These are phyloP conservation scores for Antheraea yamamai DNA, from an alignment of 2,888 invertebrate genomes.

Conservation along the genomic window DNA sequence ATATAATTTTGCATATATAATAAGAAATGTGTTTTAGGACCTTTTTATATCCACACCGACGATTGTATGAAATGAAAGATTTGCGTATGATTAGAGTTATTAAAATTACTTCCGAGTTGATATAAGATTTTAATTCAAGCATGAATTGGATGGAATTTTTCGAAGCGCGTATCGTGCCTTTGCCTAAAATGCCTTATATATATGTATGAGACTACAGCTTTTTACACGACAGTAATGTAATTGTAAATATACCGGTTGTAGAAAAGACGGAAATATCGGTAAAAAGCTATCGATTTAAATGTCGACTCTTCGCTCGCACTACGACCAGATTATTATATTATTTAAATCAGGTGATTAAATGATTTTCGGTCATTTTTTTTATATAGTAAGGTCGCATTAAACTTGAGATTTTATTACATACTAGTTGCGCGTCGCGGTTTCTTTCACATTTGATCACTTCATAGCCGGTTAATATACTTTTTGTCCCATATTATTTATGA, in stretches of 20 bases:
- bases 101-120: neutral
- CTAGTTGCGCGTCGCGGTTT: too few relatives aligned
- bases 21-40: neutral
- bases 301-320: slow-evolving; percentile 4
- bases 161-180: slow-evolving; percentile 24
- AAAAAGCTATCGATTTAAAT: neutral
- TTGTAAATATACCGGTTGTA: slow-evolving; percentile 7
- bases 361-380: too few relatives aligned
- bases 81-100: neutral
- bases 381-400: too few relatives aligned
- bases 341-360: too few relatives aligned
- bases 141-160: slow-evolving; percentile 21
- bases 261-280: neutral
- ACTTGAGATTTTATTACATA: too few relatives aligned
- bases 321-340: neutral
- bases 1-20: neutral
- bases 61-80: neutral
- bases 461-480: too few relatives aligned
- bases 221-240: slow-evolving; percentile 7
- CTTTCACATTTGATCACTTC: too few relatives aligned
- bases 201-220: neutral
- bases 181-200: slow-evolving; percentile 22
- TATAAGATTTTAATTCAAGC: neutral
- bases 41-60: neutral
- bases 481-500: too few relatives aligned